Percentiles rank a stretch among this genome's conserved stretches.
Evolutionary conservation across 2,797 vertebrate genomes (phyloP).

Genomic region (Petrocephalus sullivani): DNA sequence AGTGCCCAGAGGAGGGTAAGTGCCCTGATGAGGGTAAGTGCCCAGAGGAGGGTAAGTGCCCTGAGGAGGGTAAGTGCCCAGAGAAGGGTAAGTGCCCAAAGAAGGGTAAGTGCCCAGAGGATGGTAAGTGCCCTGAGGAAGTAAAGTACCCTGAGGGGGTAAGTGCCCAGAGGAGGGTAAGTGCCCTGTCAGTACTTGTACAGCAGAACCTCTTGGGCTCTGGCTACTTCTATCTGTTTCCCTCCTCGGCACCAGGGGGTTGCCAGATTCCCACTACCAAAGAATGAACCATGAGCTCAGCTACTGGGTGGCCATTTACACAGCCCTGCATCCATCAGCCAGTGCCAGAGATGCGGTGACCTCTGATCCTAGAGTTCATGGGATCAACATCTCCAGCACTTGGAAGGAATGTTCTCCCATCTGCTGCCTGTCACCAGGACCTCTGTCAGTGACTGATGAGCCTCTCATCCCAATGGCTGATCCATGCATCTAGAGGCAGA

Average conservation of each 20-base stretch:
- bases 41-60: too few relatives aligned
- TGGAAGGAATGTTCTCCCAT: background rate
- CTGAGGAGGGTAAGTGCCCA: too few relatives aligned
- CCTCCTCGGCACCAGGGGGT: background rate
- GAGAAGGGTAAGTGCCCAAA: too few relatives aligned
- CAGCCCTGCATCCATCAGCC: background rate
- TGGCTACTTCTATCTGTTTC: background rate
- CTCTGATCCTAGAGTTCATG: background rate
- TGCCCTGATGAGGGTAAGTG: too few relatives aligned
- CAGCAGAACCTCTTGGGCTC: constrained; percentile 31
- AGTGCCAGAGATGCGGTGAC: constrained; percentile 4
- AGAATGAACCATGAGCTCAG: background rate
- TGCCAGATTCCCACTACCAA: background rate
- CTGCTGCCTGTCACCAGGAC: background rate
- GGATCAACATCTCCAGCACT: background rate
- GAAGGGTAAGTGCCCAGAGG: too few relatives aligned
- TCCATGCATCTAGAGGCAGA: background rate
- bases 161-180: background rate
- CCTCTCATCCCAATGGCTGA: background rate
- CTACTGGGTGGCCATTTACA: background rate
- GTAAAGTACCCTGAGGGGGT: background rate
- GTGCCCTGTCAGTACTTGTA: background rate
- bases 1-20: too few relatives aligned
- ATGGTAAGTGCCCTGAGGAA: background rate
- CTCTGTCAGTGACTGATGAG: constrained; percentile 20